Evolutionary conservation across 2,797 vertebrate species (phyloP), one percentile per base, ranked within the genome.

Genomic region (Falco biarmicus): DNA sequence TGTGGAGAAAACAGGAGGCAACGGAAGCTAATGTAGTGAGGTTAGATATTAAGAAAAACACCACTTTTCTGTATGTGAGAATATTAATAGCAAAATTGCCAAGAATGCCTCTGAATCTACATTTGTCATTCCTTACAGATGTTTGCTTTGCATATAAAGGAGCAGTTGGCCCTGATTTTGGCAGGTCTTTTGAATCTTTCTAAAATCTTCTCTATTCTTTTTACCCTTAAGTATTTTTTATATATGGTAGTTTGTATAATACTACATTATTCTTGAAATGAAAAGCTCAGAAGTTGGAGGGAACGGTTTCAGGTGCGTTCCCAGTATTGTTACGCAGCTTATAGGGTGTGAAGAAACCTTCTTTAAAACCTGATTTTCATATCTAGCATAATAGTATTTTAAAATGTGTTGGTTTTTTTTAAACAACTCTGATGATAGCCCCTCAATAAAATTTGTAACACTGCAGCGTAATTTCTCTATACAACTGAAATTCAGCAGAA

Each of bases 401-500:
- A 80, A 95, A 94, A 80, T 80, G 16, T 28, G 6, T 2, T 37
- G 37, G 18, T 9, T 14, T 54, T 64, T 95, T 84, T 61, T 69
- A n/a, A 82, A 48, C 14, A 82, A 4, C n/a, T 89, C 54, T 89
- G 63, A 79, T 88, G 39, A 65, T 71, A 54, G 9, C 5, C 4
- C 4, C 26, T 94, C 41, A 61, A 1, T 95, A 87, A 63, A 93
- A 74, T 84, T 89, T 82, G 15, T 90, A 57, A 63, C 68, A 64
- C 54, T 90, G 39, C 69, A 37, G 16, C 53, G 24, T 71, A 66
- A 34, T 96, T 92, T 15, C 56, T 87, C 71, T 59, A 21, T 57
- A 51, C 51, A 70, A 60, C 17, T 50, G 57, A 94, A 93, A 80
- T 94, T 80, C 41, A 71, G 66, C 28, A 80, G 82, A 96, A 94